Evolutionary conservation across 2,113 vertebrate genomes (phyloP).

Genomic region (Micronisus gabar): DNA sequence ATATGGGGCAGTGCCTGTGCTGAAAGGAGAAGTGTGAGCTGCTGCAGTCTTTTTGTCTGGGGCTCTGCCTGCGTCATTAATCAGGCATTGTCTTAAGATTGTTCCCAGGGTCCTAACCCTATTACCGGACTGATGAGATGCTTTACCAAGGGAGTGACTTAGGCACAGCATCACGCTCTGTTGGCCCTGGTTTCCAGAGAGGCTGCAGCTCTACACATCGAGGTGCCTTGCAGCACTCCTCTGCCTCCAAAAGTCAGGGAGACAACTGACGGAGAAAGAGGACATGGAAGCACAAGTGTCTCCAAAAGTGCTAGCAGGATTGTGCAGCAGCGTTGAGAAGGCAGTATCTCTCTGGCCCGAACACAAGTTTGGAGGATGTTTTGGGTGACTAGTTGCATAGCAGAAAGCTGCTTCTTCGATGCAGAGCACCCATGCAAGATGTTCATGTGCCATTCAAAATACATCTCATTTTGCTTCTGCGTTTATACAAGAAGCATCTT

Average conservation of each 20-base stretch:
- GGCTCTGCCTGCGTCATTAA: not conserved
- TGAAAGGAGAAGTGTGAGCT: not conserved
- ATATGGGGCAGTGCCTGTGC: not conserved
- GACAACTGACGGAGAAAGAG: not conserved
- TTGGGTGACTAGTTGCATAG: not conserved
- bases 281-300: not conserved
- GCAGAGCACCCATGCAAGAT: not conserved
- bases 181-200: not conserved
- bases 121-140: not conserved
- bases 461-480: not conserved
- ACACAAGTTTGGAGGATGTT: not conserved
- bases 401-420: not conserved
- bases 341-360: not conserved
- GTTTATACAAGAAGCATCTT: not conserved
- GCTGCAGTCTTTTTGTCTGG: not conserved
- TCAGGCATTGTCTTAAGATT: not conserved
- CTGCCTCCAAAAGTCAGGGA: not conserved
- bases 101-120: not conserved
- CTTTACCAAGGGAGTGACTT: not conserved
- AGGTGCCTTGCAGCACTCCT: not conserved
- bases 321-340: not conserved
- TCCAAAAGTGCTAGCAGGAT: not conserved
- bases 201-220: fast-evolving
- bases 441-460: not conserved
- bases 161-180: not conserved